Evolutionary conservation across 2,113 vertebrate species (phyloP).

Genomic region (Callipepla squamata): DNA sequence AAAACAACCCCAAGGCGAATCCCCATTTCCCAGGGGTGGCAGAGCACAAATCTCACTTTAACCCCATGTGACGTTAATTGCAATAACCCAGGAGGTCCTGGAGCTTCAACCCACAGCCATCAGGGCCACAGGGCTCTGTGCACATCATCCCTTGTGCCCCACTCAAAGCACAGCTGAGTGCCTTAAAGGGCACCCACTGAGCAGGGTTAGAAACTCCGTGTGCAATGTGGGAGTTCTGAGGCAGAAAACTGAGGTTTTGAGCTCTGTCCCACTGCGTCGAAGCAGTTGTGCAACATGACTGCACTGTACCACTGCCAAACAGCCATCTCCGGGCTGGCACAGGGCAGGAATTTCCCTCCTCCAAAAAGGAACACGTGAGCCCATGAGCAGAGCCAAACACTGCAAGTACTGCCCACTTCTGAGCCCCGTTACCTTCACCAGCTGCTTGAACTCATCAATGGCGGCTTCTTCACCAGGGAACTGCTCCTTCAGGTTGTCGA

Average conservation of each 20-base stretch:
- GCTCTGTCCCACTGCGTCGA: neutral
- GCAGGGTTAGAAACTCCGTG: neutral
- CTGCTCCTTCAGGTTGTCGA: slow-evolving; percentile 83
- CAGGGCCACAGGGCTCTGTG: rapidly evolving
- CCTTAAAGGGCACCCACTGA: rapidly evolving
- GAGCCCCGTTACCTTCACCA: slow-evolving; percentile 78
- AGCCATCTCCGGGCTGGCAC: rapidly evolving
- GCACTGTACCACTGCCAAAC: neutral
- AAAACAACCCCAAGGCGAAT: rapidly evolving
- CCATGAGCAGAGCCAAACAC: neutral
- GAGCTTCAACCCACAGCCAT: rapidly evolving
- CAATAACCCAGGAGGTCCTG: rapidly evolving
- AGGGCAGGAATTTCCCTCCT: neutral
- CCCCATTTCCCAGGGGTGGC: neutral
- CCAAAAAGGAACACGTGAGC: neutral
- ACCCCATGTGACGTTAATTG: rapidly evolving
- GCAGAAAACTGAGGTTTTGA: neutral
- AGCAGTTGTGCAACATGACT: rapidly evolving
- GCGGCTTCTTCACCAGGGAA: slow-evolving; percentile 87
- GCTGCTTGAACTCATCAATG: slow-evolving; percentile 84
- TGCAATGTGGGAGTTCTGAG: rapidly evolving
- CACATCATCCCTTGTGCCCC: neutral
- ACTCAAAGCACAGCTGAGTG: neutral
- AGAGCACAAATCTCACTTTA: neutral
- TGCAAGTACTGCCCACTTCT: neutral